phyloP scores from a whole-genome alignment of 2,888 invertebrate species.

The Polietes domitor region DNA sequence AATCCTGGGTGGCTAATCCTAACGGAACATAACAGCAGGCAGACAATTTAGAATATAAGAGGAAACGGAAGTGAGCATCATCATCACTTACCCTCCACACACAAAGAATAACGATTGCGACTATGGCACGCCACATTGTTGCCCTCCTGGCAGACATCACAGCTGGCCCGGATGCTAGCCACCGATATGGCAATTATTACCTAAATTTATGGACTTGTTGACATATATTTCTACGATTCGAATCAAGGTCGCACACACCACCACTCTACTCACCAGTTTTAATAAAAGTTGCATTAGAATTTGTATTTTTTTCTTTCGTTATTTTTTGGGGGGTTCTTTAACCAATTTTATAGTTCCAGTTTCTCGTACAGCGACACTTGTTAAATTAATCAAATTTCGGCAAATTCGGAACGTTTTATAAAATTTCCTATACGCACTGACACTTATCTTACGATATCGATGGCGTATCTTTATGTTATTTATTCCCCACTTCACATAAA shows the following conservation, averaged over 20 bases:
- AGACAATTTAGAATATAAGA: not conserved
- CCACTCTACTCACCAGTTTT: not conserved
- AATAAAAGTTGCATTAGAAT: not conserved
- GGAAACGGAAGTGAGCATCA: not conserved
- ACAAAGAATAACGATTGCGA: constrained; percentile 64
- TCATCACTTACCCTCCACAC: constrained; percentile 61
- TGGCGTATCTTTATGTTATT: not conserved
- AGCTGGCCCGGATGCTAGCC: constrained; percentile 18
- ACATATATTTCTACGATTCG: not conserved
- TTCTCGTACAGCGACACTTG: not conserved
- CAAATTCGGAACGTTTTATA: not conserved
- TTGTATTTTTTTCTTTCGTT: not conserved
- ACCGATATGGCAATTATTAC: not conserved
- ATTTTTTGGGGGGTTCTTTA: not conserved
- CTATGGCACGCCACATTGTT: constrained; percentile 66
- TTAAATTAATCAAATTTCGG: not conserved
- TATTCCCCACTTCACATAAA: too few species aligned
- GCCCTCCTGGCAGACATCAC: constrained; percentile 61
- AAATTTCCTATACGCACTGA: not conserved
- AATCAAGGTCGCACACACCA: not conserved
- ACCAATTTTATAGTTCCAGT: not conserved
- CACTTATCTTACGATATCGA: not conserved
- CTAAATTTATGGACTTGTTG: not conserved
- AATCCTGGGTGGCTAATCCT: constrained; percentile 59
- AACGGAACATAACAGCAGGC: not conserved